A percentile compares a stretch with the other conserved stretches of the same genome.
phyloP scores from a whole-genome alignment of 2,888 invertebrate species.

The Pyrgus malvae region DNA sequence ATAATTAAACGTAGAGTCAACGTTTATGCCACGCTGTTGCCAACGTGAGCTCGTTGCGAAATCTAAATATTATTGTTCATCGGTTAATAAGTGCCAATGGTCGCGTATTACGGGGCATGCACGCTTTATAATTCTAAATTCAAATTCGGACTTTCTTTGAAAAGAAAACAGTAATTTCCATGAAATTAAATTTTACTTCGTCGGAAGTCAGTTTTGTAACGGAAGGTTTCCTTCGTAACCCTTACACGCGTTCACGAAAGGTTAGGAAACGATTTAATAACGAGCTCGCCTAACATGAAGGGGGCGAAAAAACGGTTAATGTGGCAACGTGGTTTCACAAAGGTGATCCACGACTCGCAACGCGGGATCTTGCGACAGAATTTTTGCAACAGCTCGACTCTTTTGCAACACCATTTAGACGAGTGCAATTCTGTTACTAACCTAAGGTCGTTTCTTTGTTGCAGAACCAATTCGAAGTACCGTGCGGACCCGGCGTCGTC shows the following conservation, averaged over 20 bases:
- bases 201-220: slow-evolving; percentile 59
- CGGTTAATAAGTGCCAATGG: slow-evolving; percentile 24
- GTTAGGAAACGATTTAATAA: slow-evolving; percentile 68
- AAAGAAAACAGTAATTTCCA: slow-evolving; percentile 30
- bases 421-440: slow-evolving; percentile 51
- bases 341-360: slow-evolving; percentile 66
- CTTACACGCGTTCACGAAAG: slow-evolving; percentile 48
- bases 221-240: slow-evolving; percentile 58
- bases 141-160: slow-evolving; percentile 25
- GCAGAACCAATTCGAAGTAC: slow-evolving; percentile 73
- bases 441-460: slow-evolving; percentile 62
- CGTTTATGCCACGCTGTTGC: slow-evolving; percentile 42
- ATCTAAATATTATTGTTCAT: slow-evolving; percentile 45
- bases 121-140: slow-evolving; percentile 24
- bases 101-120: slow-evolving; percentile 10
- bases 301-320: slow-evolving; percentile 63
- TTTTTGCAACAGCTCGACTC: slow-evolving; percentile 56
- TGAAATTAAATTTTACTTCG: slow-evolving; percentile 17
- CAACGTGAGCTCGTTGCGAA: slow-evolving; percentile 55
- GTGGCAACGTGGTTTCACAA: slow-evolving; percentile 68
- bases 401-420: slow-evolving; percentile 56
- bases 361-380: slow-evolving; percentile 64
- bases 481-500: slow-evolving; percentile 74
- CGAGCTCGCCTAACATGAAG: slow-evolving; percentile 63
- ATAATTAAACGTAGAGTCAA: slow-evolving; percentile 35